Conservation (phyloP, 1,140 invertebrate species). For the Latrodectus geometricus region DNA sequence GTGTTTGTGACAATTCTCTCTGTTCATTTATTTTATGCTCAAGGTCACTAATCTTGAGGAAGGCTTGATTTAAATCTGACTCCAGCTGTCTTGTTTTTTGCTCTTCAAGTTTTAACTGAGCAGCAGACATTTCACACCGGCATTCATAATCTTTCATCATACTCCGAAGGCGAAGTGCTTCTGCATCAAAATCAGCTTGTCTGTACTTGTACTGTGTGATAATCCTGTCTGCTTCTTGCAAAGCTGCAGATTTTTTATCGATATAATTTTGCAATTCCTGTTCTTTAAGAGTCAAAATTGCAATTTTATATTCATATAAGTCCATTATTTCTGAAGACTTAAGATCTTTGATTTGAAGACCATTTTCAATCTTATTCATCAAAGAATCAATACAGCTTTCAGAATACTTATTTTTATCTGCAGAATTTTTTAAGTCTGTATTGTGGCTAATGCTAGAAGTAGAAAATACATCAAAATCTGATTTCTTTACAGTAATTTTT, state of each 20-base stretch:
- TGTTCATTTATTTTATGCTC: conserved; percentile 30
- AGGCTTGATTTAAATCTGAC: neutral
- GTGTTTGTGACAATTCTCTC: conserved; percentile 20
- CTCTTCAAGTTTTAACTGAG: conserved; percentile 41
- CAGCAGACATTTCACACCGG: conserved; percentile 4
- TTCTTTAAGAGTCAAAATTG: conserved; percentile 67
- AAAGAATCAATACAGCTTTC: conserved; percentile 31
- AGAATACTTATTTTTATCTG: neutral
- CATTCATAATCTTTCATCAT: conserved; percentile 65
- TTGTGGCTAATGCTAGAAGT: neutral
- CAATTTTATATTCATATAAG: conserved; percentile 69
- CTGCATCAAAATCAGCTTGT: conserved; percentile 68
- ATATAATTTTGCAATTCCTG: conserved; percentile 69
- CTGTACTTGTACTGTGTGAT: conserved; percentile 68
- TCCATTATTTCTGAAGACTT: conserved; percentile 69
- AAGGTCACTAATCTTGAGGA: conserved; percentile 22
- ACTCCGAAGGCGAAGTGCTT: conserved; percentile 67
- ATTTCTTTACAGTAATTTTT: neutral
- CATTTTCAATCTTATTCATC: conserved; percentile 54
- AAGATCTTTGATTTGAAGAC: conserved; percentile 67
- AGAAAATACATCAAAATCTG: conserved; percentile 9
- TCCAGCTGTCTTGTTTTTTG: conserved; percentile 10
- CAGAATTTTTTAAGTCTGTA: conserved; percentile 4
- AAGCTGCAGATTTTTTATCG: conserved; percentile 68
- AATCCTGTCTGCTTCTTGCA: conserved; percentile 68